Percentiles rank a stretch among this genome's conserved stretches.
Evolutionary conservation across 2,888 invertebrate genomes (phyloP).

Genomic region (Spialia ferax): DNA sequence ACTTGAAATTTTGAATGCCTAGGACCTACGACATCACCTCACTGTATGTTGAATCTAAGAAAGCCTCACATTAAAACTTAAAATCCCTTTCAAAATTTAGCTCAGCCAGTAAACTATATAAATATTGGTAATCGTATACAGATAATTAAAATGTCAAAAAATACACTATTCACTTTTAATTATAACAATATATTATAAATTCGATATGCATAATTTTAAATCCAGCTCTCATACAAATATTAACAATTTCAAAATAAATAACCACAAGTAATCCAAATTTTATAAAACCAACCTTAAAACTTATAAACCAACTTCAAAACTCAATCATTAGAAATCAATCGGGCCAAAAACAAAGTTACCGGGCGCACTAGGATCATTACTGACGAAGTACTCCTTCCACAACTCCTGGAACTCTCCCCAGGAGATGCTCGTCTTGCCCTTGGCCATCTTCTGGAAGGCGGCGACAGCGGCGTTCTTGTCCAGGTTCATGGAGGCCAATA

Average conservation of each 20-base stretch:
- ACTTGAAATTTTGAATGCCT: too few relatives aligned
- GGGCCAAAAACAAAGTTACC: slow-evolving; percentile 96
- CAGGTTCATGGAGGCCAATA: slow-evolving; percentile 93
- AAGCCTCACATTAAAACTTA: too few relatives aligned
- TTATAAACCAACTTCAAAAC: not conserved
- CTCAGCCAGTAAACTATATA: too few relatives aligned
- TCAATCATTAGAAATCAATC: not conserved
- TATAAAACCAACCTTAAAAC: not conserved
- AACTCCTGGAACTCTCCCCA: slow-evolving; percentile 92
- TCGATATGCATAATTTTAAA: not conserved
- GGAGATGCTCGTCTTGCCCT: slow-evolving; percentile 90
- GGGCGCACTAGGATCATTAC: slow-evolving; percentile 91
- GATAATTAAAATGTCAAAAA: too few relatives aligned
- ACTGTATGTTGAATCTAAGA: too few relatives aligned
- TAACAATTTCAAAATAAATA: slow-evolving; percentile 8
- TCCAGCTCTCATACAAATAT: not conserved
- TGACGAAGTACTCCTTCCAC: slow-evolving; percentile 95
- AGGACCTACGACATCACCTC: too few relatives aligned
- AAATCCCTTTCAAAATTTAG: too few relatives aligned
- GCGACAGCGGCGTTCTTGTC: slow-evolving; percentile 90
- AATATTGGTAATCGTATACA: too few relatives aligned
- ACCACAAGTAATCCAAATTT: not conserved
- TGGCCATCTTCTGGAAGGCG: slow-evolving; percentile 93
- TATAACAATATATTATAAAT: not conserved
- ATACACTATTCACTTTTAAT: too few relatives aligned